Base-by-base conservation (phyloP, 2,113 vertebrate genomes). In the Rhinogobius similis region DNA sequence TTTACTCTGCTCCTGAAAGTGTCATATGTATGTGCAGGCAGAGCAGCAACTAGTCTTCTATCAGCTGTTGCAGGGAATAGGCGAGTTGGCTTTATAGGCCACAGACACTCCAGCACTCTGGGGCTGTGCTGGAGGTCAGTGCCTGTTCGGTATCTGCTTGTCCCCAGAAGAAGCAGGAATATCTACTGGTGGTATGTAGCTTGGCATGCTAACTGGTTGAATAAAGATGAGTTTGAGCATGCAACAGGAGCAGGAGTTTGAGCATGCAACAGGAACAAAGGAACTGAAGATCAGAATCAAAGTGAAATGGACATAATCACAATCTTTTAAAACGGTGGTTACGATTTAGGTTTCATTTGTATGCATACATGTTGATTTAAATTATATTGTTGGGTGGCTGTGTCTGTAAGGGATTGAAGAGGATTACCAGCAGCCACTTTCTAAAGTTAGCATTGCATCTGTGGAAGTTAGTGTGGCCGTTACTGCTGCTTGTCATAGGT, bases 181-280 rank as follows among this genome's bases (percentile, higher is more conserved):
- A 73, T 74, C 74, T 79, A 73, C 85, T 41, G 87, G 83, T 68
- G 91, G 92, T 92, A 89, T 61, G 86, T 90, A 77, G 43, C 46
- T 26, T 48, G 63, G 61, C 29, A 29, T 70, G 41, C 6, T 55
- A 38, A 21, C 26, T 12, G 23, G 7, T 58, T 68, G 53, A 66
- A 36, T 73, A 56, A 72, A 27, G 23, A 64, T 69, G 68, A 76
- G 79, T 84, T 73, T 77, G 59, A 53, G 44, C 16, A 24, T 61
- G 56, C 56, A 32, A 61, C 56, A 61, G 23, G 5, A 58, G 26
- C 24, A 8, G 29, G 6, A 6, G 29, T 4, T 2, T 32, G 2
- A 53, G 44, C 16, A 24, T 61, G 56, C 56, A 32, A 61, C 56
- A 61, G 23, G 5, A 58, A 13, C 24, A 8, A 4, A 14, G 3